These are phyloP conservation scores for Polydrusus cervinus DNA, from an alignment of 2,888 invertebrate genomes.

Conservation along the genomic window DNA sequence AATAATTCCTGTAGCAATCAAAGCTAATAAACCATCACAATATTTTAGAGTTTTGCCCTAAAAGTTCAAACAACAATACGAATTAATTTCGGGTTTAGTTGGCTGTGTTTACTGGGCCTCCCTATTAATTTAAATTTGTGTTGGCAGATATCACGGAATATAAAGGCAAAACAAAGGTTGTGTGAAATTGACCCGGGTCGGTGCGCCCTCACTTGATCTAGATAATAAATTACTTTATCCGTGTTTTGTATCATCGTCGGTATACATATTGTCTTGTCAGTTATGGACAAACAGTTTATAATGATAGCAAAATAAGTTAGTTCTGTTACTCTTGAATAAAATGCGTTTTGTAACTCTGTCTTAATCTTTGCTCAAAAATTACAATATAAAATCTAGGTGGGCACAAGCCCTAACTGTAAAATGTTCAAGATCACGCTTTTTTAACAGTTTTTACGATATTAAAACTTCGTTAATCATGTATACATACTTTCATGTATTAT, in stretches of 20 bases:
- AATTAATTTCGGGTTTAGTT: slow-evolving; percentile 8
- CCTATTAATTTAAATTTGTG: slow-evolving; percentile 36
- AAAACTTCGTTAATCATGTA: too few relatives aligned
- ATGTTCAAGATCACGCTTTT: too few relatives aligned
- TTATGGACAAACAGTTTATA: not conserved
- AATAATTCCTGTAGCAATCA: not conserved
- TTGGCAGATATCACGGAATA: slow-evolving; percentile 23
- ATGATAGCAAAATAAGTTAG: too few relatives aligned
- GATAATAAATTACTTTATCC: slow-evolving; percentile 14
- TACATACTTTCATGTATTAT: too few relatives aligned
- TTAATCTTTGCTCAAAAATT: too few relatives aligned
- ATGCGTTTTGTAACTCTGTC: too few relatives aligned
- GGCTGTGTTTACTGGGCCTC: not conserved
- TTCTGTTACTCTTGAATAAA: too few relatives aligned
- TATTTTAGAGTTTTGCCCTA: slow-evolving; percentile 1
- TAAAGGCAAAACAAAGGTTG: slow-evolving; percentile 18
- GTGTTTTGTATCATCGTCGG: not conserved
- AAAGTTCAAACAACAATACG: slow-evolving; percentile 18
- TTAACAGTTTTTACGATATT: too few relatives aligned
- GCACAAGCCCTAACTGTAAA: too few relatives aligned
- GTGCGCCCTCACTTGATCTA: slow-evolving; percentile 10
- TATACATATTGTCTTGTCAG: not conserved
- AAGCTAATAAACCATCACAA: not conserved
- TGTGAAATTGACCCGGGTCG: slow-evolving; percentile 14
- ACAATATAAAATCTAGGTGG: too few relatives aligned